Evolutionary conservation across 2,888 invertebrate genomes (phyloP), one percentile per base, ranked within the genome.

Genomic region (Phasia obesa): DNA sequence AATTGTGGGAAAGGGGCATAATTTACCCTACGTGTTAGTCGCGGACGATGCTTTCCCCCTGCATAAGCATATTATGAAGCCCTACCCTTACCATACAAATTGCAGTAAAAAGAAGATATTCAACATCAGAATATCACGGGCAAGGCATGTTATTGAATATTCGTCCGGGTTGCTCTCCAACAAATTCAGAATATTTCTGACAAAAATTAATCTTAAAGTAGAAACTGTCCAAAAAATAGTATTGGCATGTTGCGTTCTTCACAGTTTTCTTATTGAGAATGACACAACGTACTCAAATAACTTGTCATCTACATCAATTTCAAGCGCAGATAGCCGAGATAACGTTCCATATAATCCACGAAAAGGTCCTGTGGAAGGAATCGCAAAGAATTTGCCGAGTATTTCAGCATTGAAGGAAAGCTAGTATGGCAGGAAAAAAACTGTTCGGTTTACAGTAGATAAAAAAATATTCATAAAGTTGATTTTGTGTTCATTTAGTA

Each of bases 11-110:
- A 55, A 17, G 9, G 17, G 27, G 7, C 55, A 25, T 55, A 27
- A 55, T 31, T 17, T 55, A 31, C 27, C 55, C 2, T 27, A 53
- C 17, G 53, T 53, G 55, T 11, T 31, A 11, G 17, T 55, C 3
- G 55, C 31, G 4, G 55, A 55, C 31, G 31, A 55, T 31, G 31
- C 55, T 31, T 55, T 55, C 17, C 31, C 55, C 4, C 15, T 19
- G 19, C 15, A 53, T 27, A 53, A 53, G 17, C 25, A 53, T 17
- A 53, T 53, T n/a, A 53, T 53, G n/a, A 53, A 53, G 53, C 25
- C 53, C 7, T 53, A 25, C 25, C 53, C 53, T 27, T 27, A 53
- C n/a, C 25, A 53, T 2, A 55, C 27, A 15, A 23, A 17, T 17
- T 25, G 53, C 53, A 55, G 3, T 2, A 17, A 9, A 19, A n/a